Percentiles rank a stretch among this genome's conserved stretches.
Conservation (phyloP, 2,113 vertebrate genomes). For the Cryptotis parvus region DNA sequence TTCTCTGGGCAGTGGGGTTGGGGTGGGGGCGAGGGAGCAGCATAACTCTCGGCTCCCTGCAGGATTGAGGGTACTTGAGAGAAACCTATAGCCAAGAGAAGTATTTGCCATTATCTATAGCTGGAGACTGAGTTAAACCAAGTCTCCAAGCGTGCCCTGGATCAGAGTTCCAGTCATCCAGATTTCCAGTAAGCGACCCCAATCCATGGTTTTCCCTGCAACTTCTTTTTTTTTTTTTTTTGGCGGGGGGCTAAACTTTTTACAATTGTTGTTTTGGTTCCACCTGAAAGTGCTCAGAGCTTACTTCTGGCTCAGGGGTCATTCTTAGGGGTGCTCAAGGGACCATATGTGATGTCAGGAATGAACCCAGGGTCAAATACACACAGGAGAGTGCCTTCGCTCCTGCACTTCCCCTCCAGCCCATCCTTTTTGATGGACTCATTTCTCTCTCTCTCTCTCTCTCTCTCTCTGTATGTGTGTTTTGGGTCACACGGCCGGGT, state of each 20-base stretch:
- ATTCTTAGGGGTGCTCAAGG: too few relatives aligned
- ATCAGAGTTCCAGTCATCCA: not conserved
- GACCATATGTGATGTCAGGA: too few relatives aligned
- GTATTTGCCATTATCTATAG: conserved; percentile 8
- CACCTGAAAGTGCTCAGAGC: too few relatives aligned
- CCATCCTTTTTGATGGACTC: too few relatives aligned
- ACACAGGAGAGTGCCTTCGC: too few relatives aligned
- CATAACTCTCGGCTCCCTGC: conserved; percentile 37
- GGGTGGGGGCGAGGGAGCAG: conserved; percentile 10
- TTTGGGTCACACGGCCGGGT: too few relatives aligned
- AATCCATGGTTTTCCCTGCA: not conserved
- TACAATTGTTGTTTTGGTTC: not conserved
- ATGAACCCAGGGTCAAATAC: too few relatives aligned
- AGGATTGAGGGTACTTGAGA: not conserved
- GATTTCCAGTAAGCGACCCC: not conserved
- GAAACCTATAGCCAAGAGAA: conserved; percentile 41
- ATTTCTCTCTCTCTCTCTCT: too few relatives aligned
- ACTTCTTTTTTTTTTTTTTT: not conserved
- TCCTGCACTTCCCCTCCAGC: too few relatives aligned
- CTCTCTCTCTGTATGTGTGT: too few relatives aligned
- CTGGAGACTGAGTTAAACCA: not conserved
- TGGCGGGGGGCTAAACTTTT: too few relatives aligned
- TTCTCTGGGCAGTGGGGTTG: not conserved
- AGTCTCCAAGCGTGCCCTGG: not conserved
- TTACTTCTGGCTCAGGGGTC: too few relatives aligned